phyloP scores from a whole-genome alignment of 2,113 vertebrate genomes.

The Ammospiza nelsoni region DNA sequence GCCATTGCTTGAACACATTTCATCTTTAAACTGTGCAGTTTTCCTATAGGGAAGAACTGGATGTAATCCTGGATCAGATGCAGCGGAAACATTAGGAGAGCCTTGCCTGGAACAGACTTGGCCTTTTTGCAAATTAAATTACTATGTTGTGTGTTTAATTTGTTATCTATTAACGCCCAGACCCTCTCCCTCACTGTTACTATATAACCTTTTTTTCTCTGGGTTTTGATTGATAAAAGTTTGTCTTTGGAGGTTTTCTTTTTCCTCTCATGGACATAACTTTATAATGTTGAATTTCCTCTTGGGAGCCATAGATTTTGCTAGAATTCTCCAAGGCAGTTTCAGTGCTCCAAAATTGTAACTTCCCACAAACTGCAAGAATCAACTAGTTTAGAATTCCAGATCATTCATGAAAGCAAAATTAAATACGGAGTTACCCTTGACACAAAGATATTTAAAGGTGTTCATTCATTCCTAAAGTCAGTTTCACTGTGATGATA shows the following conservation, averaged over 20 bases:
- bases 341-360: background rate
- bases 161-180: background rate
- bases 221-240: background rate
- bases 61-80: background rate
- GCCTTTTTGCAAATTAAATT: slow-evolving; percentile 20
- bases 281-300: background rate
- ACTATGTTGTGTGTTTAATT: background rate
- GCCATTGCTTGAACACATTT: background rate
- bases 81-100: background rate
- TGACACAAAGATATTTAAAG: background rate
- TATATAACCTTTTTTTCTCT: background rate
- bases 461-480: background rate
- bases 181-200: background rate
- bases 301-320: background rate
- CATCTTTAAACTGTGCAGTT: background rate
- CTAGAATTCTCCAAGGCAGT: background rate
- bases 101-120: background rate
- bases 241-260: background rate
- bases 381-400: background rate
- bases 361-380: background rate
- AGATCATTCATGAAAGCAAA: background rate
- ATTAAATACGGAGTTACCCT: background rate
- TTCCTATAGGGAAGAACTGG: background rate
- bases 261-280: background rate
- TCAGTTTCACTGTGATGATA: background rate